Evolutionary conservation across 2,888 invertebrate species (phyloP).

Genomic region (Pantelozetes paolii): DNA sequence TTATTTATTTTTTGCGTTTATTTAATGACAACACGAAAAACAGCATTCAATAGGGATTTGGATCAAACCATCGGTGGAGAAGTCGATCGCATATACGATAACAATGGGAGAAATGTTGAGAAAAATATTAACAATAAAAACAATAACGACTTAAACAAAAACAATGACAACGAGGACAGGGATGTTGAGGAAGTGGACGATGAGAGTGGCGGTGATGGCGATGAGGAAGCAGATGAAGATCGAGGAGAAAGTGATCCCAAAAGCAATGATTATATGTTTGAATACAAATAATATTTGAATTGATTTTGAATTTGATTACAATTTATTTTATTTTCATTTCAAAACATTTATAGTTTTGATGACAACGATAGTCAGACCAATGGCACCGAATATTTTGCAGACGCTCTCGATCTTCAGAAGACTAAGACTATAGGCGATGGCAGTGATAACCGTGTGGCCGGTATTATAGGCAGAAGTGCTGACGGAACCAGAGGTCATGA

Average conservation of each 20-base stretch:
- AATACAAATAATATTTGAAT: background rate
- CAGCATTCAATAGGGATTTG: constrained; percentile 2
- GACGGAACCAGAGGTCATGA: background rate
- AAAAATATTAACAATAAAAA: background rate
- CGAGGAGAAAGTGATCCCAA: background rate
- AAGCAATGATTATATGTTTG: background rate
- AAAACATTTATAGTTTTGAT: background rate
- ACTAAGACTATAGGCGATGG: background rate
- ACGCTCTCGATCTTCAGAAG: background rate
- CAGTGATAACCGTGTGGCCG: background rate
- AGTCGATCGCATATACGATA: background rate
- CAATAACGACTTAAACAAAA: background rate
- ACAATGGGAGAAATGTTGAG: background rate
- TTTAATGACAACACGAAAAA: background rate
- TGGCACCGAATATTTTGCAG: background rate
- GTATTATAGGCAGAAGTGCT: constrained; percentile 22
- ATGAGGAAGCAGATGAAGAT: background rate
- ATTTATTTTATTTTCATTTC: background rate
- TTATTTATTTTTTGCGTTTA: background rate
- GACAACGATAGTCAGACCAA: background rate
- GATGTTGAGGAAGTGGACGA: background rate
- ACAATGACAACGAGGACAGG: background rate
- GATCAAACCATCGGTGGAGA: constrained; percentile 9
- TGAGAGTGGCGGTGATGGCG: background rate
- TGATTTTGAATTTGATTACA: background rate